These are phyloP conservation scores for Pyrgilauda ruficollis DNA, from an alignment of 2,113 vertebrate species.

Conservation along the genomic window DNA sequence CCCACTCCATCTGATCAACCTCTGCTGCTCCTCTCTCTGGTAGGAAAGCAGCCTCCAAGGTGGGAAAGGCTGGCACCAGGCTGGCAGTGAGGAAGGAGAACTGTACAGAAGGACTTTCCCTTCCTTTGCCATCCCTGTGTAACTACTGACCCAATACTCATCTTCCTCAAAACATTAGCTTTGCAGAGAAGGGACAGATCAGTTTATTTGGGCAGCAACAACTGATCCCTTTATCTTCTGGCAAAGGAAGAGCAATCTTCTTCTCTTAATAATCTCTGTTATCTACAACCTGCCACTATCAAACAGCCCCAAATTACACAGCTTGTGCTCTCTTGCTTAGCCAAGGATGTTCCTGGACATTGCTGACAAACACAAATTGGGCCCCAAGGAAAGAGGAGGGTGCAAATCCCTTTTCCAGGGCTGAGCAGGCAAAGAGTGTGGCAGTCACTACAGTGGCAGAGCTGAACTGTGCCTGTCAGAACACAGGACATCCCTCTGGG, in stretches of 20 bases:
- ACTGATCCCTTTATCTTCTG: background rate
- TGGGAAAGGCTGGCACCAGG: background rate
- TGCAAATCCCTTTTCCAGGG: background rate
- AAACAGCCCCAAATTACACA: background rate
- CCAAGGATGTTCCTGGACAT: background rate
- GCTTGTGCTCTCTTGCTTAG: background rate
- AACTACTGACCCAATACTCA: background rate
- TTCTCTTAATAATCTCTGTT: background rate
- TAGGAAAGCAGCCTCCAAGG: background rate
- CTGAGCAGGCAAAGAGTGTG: background rate
- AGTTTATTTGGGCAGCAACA: background rate
- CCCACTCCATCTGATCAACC: background rate
- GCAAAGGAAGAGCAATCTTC: background rate
- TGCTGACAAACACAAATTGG: fast-evolving
- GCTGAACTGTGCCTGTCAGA: background rate
- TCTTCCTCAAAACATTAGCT: background rate
- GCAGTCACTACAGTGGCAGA: fast-evolving
- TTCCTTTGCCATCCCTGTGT: background rate
- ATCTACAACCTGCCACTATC: background rate
- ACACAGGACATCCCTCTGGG: too few relatives aligned
- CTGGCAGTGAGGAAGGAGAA: background rate
- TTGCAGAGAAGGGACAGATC: background rate
- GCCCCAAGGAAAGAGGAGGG: background rate
- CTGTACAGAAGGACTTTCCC: background rate
- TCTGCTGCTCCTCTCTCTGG: background rate